phyloP scores from a whole-genome alignment of 2,888 invertebrate genomes.

The Lordiphosa andalusiaca region DNA sequence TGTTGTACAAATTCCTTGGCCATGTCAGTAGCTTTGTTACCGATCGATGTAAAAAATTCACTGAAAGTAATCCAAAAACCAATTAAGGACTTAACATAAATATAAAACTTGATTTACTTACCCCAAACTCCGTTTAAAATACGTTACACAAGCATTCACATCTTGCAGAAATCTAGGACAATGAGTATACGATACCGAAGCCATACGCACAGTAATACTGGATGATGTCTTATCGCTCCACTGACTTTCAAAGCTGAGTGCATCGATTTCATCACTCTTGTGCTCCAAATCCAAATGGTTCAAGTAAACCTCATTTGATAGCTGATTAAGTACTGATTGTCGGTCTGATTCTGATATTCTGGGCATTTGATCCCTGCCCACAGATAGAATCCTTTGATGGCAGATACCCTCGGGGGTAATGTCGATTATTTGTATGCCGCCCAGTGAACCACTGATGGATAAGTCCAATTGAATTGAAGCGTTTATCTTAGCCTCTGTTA shows the following conservation, averaged over 20 bases:
- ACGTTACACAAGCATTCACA: constrained; percentile 92
- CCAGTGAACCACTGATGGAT: constrained; percentile 91
- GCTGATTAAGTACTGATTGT: constrained; percentile 71
- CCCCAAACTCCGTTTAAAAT: constrained; percentile 90
- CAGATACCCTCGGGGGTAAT: constrained; percentile 91
- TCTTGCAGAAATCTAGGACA: constrained; percentile 92
- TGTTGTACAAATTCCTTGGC: constrained; percentile 93
- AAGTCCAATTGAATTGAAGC: constrained; percentile 84
- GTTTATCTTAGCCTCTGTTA: constrained; percentile 94
- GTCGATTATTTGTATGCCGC: constrained; percentile 94
- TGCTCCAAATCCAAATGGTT: constrained; percentile 63
- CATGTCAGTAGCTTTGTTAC: constrained; percentile 95
- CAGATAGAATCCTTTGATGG: constrained; percentile 92
- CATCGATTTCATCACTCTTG: constrained; percentile 77
- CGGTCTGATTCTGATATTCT: constrained; percentile 80
- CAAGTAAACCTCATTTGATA: constrained; percentile 80
- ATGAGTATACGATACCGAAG: constrained; percentile 96
- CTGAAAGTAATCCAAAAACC: constrained; percentile 76
- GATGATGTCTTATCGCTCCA: constrained; percentile 74
- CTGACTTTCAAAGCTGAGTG: constrained; percentile 79
- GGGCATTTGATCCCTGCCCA: constrained; percentile 88
- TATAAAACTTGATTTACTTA: constrained; percentile 44
- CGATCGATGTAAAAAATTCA: constrained; percentile 91
- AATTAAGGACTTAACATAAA: neutral
- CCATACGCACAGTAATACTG: constrained; percentile 84